Conservation (phyloP, 2,113 vertebrate genomes). For the Eupsittula cactorum region DNA sequence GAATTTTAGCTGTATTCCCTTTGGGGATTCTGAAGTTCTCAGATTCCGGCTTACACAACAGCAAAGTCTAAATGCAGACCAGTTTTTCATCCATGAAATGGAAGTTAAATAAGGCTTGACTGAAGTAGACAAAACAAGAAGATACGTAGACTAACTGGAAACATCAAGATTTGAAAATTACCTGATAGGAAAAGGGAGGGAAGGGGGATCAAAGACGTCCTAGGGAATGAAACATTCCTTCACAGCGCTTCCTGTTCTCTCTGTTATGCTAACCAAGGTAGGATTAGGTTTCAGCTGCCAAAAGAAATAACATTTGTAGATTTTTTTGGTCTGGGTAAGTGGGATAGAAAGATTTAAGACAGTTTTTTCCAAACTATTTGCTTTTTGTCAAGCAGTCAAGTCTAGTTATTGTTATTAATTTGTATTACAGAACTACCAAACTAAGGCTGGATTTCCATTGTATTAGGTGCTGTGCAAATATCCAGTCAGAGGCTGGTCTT, state of each 20-base stretch:
- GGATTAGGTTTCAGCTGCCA: slow-evolving; percentile 82
- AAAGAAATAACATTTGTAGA: slow-evolving; percentile 76
- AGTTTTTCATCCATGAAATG: slow-evolving; percentile 54
- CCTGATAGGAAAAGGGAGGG: slow-evolving; percentile 76
- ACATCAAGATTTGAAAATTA: slow-evolving; percentile 78
- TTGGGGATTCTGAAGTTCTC: slow-evolving; percentile 61
- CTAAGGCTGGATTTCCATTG: slow-evolving; percentile 5
- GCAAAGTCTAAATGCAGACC: slow-evolving; percentile 28
- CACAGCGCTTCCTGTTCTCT: slow-evolving; percentile 69
- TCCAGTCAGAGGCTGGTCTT: background rate
- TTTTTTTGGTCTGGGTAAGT: slow-evolving; percentile 68
- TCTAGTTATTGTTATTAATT: slow-evolving; percentile 68
- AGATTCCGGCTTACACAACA: slow-evolving; percentile 64
- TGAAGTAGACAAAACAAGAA: slow-evolving; percentile 81
- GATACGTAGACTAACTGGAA: slow-evolving; percentile 77
- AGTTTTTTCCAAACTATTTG: slow-evolving; percentile 61
- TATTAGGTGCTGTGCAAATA: background rate
- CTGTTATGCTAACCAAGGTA: slow-evolving; percentile 79
- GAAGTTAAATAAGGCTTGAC: slow-evolving; percentile 56
- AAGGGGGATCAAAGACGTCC: slow-evolving; percentile 68
- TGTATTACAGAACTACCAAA: slow-evolving; percentile 10
- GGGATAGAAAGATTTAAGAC: slow-evolving; percentile 58
- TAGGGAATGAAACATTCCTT: slow-evolving; percentile 80
- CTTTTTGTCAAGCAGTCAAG: slow-evolving; percentile 61
- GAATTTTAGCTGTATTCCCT: slow-evolving; percentile 57